phyloP scores from a whole-genome alignment of 2,888 invertebrate species.

The Sipunculus nudus region DNA sequence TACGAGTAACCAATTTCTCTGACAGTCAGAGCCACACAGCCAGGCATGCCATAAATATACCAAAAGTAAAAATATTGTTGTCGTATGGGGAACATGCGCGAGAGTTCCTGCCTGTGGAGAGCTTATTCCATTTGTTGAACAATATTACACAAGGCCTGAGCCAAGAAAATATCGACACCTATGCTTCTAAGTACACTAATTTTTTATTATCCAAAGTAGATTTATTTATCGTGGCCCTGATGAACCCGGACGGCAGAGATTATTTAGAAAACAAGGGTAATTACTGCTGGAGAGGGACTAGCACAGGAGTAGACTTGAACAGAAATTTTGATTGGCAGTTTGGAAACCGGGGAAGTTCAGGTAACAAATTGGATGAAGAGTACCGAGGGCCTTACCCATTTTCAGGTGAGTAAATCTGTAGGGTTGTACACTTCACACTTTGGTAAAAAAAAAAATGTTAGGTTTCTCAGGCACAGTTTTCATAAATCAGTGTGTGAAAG shows the following conservation, averaged over 20 bases:
- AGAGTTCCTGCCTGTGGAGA: conserved; percentile 62
- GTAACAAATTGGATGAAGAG: conserved; percentile 54
- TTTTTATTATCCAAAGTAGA: conserved; percentile 42
- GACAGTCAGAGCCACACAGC: conserved; percentile 1
- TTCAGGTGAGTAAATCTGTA: conserved; percentile 47
- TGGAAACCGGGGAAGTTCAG: conserved; percentile 59
- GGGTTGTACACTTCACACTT: not conserved
- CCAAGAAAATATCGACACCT: not conserved
- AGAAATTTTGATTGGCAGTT: conserved; percentile 64
- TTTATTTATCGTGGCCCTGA: conserved; percentile 53
- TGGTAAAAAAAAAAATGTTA: not conserved
- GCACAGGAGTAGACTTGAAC: conserved; percentile 61
- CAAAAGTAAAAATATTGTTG: conserved; percentile 50
- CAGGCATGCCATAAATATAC: not conserved
- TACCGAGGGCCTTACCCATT: conserved; percentile 53
- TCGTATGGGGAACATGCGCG: conserved; percentile 64
- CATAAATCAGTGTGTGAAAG: not conserved
- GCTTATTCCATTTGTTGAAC: conserved; percentile 50
- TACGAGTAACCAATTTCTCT: conserved; percentile 55
- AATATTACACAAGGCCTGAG: conserved; percentile 47
- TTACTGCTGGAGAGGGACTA: conserved; percentile 63
- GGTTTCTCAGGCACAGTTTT: not conserved
- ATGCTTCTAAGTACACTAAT: not conserved
- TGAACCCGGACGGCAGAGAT: conserved; percentile 61
- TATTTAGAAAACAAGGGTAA: conserved; percentile 53